phyloP scores from a whole-genome alignment of 2,888 invertebrate genomes.

The Rhagium mordax region DNA sequence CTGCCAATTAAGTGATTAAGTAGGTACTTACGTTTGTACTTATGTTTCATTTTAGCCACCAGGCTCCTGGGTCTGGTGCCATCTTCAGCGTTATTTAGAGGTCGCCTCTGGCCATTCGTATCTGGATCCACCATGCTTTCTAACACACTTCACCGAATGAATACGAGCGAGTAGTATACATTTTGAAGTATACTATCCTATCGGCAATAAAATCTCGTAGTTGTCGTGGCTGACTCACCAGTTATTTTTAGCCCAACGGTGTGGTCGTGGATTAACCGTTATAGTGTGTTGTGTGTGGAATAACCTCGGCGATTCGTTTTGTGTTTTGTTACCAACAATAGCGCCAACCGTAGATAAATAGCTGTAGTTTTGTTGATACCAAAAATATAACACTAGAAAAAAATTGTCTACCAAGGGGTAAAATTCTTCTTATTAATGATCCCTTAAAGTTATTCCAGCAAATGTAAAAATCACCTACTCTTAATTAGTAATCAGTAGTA shows the following conservation, averaged over 20 bases:
- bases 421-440: too few relatives aligned
- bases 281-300: conserved; percentile 25
- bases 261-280: neutral
- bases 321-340: too few relatives aligned
- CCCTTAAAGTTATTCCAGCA: too few relatives aligned
- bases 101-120: conserved; percentile 20
- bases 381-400: too few relatives aligned
- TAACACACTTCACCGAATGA: conserved; percentile 26
- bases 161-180: neutral
- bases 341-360: too few relatives aligned
- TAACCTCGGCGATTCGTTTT: neutral
- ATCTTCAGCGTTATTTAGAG: conserved; percentile 3
- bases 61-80: neutral
- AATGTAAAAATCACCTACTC: too few relatives aligned
- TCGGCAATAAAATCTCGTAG: too few relatives aligned
- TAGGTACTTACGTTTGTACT: conserved; percentile 57
- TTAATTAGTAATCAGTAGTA: too few relatives aligned
- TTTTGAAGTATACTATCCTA: too few relatives aligned
- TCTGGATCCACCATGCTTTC: conserved; percentile 40
- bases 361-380: too few relatives aligned
- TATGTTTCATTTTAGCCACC: conserved; percentile 51
- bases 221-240: conserved; percentile 1
- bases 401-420: too few relatives aligned
- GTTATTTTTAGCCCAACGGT: conserved; percentile 6
- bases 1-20: neutral